Percentiles rank a stretch among this genome's conserved stretches.
Conservation (phyloP, 2,888 invertebrate genomes). For the Sicus ferrugineus region DNA sequence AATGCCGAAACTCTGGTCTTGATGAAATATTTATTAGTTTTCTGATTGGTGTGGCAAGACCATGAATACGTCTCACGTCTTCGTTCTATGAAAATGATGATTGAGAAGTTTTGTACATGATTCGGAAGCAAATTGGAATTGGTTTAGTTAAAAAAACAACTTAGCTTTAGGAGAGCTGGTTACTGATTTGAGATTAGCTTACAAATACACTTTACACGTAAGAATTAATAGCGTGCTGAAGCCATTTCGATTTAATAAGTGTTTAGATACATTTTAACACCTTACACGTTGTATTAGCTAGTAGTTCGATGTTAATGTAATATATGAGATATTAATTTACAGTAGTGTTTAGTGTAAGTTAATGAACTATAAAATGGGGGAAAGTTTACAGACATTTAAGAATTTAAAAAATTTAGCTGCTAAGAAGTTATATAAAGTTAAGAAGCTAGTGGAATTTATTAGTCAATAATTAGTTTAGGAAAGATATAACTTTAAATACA, state of each 20-base stretch:
- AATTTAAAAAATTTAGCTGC: slow-evolving; percentile 17
- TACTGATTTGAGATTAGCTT: slow-evolving; percentile 7
- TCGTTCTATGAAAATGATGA: slow-evolving; percentile 63
- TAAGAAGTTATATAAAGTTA: slow-evolving; percentile 16
- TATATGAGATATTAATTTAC: slow-evolving; percentile 13
- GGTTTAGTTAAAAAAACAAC: slow-evolving; percentile 1
- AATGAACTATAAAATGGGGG: neutral
- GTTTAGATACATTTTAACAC: neutral
- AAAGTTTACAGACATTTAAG: slow-evolving; percentile 19
- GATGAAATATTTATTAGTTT: slow-evolving; percentile 66
- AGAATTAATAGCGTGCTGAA: slow-evolving; percentile 16
- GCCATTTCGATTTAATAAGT: neutral
- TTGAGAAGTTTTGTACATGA: slow-evolving; percentile 41
- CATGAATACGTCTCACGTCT: slow-evolving; percentile 65
- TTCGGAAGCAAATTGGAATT: slow-evolving; percentile 15
- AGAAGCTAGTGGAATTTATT: slow-evolving; percentile 17
- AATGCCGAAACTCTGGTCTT: slow-evolving; percentile 66
- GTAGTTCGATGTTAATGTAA: slow-evolving; percentile 24
- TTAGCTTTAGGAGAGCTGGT: neutral
- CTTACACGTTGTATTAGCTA: slow-evolving; percentile 2
- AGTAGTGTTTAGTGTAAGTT: slow-evolving; percentile 10
- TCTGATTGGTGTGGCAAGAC: slow-evolving; percentile 66
- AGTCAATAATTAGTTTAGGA: slow-evolving; percentile 10
- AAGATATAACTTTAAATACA: slow-evolving; percentile 17
- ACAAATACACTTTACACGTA: slow-evolving; percentile 15